Evolutionary conservation across 64 coral and sea anemone species (phyloP), one percentile per base, ranked within the genome.

Genomic region (Anthopleura sola): DNA sequence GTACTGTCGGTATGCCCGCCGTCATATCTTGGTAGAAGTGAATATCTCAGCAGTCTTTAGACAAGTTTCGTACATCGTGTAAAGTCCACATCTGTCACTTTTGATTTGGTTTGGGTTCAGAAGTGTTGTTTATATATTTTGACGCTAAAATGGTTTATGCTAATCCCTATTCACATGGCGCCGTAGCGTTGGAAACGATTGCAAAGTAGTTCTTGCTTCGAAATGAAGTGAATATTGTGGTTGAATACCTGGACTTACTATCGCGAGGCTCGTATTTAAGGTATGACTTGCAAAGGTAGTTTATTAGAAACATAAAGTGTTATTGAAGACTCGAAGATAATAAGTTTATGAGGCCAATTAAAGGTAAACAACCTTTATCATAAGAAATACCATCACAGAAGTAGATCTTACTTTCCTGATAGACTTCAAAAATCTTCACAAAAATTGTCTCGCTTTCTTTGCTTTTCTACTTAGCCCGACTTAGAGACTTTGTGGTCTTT

Each of bases 271-370:
- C 0, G 11, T 62, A 23, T 26, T n/a, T 18, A 62, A 62, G 58
- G 58, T 62, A 62, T 26, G 58, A 26, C 58, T 71, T 33, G 2
- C 5, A 71, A 29, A 71, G 66, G 14, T 71, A 71, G 29, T 71
- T 31, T 71, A 71, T 13, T 53, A 71, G 3, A 29, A 32, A 7
- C 34, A 34, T 32, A 32, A 71, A 71, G 29, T 71, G 26, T 33
- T 71, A 71, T 71, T 71, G 34, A 29, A 34, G 29, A 71, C 26
- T 71, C 66, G 28, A 34, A 34, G 66, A 71, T 71, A 71, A 71
- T 71, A 71, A 71, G 66, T 71, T 71, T 71, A 71, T 71, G 66
- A 16, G 66, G 66, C 26, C 66, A 71, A 71, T 31, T 71, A 71
- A n/a, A 71, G 66, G 31, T 71, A 71, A 71, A 71, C 66, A 66